These are phyloP conservation scores for Micrasema minimum DNA, from an alignment of 1,140 invertebrate species.

Conservation along the genomic window DNA sequence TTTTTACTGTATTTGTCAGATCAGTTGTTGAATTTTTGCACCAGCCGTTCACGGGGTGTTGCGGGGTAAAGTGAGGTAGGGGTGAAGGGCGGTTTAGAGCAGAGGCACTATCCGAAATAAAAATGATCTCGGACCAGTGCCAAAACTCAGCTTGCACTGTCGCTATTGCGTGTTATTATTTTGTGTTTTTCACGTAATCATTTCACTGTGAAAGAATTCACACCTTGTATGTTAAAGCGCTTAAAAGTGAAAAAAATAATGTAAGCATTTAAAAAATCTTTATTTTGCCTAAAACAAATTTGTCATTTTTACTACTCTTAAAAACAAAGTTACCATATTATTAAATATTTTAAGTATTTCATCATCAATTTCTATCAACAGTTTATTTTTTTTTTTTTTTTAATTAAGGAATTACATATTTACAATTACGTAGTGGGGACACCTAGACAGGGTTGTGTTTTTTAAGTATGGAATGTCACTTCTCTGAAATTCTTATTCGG, in stretches of 20 bases:
- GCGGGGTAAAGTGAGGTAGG: slow-evolving; percentile 14
- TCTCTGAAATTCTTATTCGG: no score
- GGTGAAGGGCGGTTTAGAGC: slow-evolving; percentile 40
- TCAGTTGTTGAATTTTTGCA: slow-evolving; percentile 5
- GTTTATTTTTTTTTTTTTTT: not conserved
- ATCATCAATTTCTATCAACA: not conserved
- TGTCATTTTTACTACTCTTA: not conserved
- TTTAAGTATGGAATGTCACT: no score
- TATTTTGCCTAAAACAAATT: no score
- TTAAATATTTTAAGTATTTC: not conserved
- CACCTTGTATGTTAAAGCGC: not conserved
- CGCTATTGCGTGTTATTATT: slow-evolving; percentile 49
- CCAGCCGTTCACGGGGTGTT: not conserved
- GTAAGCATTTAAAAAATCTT: no score
- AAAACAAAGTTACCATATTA: not conserved
- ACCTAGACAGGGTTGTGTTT: no score
- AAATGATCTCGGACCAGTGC: slow-evolving; percentile 52
- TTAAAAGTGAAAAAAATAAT: not conserved
- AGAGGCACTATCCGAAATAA: slow-evolving; percentile 51
- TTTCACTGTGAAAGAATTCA: not conserved
- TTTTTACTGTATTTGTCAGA: no score
- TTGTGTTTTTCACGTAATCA: slow-evolving; percentile 45
- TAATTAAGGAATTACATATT: no score
- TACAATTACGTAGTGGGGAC: no score
- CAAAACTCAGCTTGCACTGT: slow-evolving; percentile 38